Conservation (phyloP, 2,888 invertebrate genomes). For the Chelonus formosanus region DNA sequence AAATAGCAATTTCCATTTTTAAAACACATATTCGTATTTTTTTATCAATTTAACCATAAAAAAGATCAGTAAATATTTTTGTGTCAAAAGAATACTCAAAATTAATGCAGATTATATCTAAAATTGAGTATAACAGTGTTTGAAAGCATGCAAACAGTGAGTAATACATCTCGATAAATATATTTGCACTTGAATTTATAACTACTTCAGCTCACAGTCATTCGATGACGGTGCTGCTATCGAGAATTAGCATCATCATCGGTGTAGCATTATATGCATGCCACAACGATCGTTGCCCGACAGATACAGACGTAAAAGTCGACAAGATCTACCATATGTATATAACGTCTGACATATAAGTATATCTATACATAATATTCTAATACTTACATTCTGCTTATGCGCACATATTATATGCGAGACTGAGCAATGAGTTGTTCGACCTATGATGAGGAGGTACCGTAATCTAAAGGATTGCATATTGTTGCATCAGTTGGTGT, state of each 20-base stretch:
- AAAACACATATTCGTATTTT: no score
- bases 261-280: neutral
- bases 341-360: constrained; percentile 1
- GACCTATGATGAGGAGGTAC: neutral
- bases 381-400: neutral
- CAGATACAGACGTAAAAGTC: no score
- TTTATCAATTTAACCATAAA: no score
- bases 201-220: constrained; percentile 5
- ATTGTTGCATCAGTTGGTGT: constrained; percentile 10
- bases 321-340: no score
- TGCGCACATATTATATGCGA: constrained; percentile 4
- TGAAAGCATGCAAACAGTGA: neutral
- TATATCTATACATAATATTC: neutral
- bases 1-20: no score
- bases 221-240: constrained; percentile 26
- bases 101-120: no score
- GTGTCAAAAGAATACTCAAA: no score
- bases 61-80: no score
- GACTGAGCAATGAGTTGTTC: neutral
- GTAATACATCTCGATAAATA: neutral
- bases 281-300: constrained; percentile 17
- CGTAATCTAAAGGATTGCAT: constrained; percentile 7
- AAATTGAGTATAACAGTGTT: neutral
- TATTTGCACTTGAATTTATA: constrained; percentile 7
- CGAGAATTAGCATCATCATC: constrained; percentile 28